A percentile compares a stretch with the other conserved stretches of the same genome.
phyloP scores from a whole-genome alignment of 2,797 vertebrate species.

The Molossus molossus region DNA sequence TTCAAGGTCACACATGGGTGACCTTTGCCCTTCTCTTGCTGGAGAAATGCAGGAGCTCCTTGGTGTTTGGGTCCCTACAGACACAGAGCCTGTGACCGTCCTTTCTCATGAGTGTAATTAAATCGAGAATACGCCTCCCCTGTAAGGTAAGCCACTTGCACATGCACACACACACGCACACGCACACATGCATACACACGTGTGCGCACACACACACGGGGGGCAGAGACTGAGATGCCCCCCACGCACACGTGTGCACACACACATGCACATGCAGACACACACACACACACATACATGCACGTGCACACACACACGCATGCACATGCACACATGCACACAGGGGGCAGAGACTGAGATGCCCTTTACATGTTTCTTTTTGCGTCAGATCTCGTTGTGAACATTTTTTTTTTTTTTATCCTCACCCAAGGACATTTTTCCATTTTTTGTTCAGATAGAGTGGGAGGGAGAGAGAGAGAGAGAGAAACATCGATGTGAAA shows the following conservation, averaged over 20 bases:
- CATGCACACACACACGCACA: no score
- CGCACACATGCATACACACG: no score
- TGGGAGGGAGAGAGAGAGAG: no score
- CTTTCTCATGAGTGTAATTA: background rate
- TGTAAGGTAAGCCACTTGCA: background rate
- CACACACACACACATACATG: no score
- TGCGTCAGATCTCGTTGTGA: background rate
- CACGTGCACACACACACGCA: no score
- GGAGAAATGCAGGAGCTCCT: background rate
- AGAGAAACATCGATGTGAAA: no score
- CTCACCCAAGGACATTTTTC: no score
- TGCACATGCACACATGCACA: no score
- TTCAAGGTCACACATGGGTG: background rate
- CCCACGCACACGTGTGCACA: no score
- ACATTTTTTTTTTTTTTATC: background rate
- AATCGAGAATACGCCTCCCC: background rate
- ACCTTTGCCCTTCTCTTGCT: background rate
- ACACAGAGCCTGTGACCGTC: accelerated
- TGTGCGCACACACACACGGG: no score
- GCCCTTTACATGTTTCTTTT: background rate
- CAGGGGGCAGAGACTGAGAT: background rate
- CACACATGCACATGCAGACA: no score
- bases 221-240: background rate
- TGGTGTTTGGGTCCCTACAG: background rate
- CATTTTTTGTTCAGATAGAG: no score